Base-by-base conservation (phyloP, 2,113 vertebrate genomes). In the Triplophysa siluroides region DNA sequence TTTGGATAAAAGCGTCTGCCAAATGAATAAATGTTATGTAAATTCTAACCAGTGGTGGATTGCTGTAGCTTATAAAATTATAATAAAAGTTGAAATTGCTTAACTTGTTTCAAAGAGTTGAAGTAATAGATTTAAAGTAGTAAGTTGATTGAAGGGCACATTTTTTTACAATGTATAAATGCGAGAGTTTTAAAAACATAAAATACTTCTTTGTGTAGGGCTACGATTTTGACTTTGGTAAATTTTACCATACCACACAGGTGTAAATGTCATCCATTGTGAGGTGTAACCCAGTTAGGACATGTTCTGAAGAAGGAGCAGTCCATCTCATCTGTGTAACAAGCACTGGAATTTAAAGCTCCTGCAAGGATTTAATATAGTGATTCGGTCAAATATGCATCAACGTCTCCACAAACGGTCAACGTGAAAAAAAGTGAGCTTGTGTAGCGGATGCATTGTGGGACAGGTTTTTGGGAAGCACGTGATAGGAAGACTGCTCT, bases 401-500 rank as follows among this genome's bases (percentile, higher is more conserved):
- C 60, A 41, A 76, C 24, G 73, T 76, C 29, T 60, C 38, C 72
- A 74, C 26, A 56, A 58, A 60, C 29, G 29, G 19, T 58, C n/a
- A 23, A 52, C 21, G 54, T 26, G 19, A 60, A 62, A 24, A 58
- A 77, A 66, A 21, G 50, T 16, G 62, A 77, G 75, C 45, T 77
- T 45, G 43, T 63, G 13, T 18, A 56, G 63, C 74, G 74, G 61
- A 68, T 76, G 71, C 71, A 79, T 72, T 72, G 63, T 76, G 76
- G 71, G 76, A 79, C 61, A 50, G 60, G 18, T 38, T 61, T 68
- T 76, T 50, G 56, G 78, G 82, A 85, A 83, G 81, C 79, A 85
- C 70, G 33, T 66, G 76, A 81, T 83, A 79, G 79, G 81, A 83
- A 83, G 84, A 79, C 78, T 43, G 61, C 72, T 79, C 58, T 60